These are phyloP conservation scores for Tarsius wallacei DNA, from an alignment of 2,797 vertebrate genomes.

Conservation along the genomic window DNA sequence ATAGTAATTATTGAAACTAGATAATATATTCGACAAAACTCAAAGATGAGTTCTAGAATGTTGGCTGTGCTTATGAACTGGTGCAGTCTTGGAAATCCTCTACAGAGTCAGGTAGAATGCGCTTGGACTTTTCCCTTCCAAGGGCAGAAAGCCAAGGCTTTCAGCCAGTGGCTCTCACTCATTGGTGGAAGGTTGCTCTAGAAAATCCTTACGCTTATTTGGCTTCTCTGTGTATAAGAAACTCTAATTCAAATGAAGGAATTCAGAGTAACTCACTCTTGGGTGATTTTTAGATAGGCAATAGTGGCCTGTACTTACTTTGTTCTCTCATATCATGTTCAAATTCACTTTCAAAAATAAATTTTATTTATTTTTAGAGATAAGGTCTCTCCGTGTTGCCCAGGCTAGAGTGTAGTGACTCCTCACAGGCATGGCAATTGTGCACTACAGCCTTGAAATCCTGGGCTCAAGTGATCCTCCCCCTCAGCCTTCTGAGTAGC, in stretches of 20 bases:
- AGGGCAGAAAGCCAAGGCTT: background rate
- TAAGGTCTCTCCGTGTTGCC: background rate
- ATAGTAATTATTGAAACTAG: conserved; percentile 16
- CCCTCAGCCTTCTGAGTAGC: background rate
- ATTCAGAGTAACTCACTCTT: conserved; percentile 29
- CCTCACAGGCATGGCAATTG: background rate
- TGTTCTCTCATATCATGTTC: background rate
- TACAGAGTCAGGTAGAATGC: background rate
- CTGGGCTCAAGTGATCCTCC: background rate
- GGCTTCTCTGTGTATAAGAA: background rate
- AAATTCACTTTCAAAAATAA: background rate
- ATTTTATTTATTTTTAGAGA: too few relatives aligned
- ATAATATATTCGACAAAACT: background rate
- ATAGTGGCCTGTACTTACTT: background rate
- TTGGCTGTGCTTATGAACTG: background rate
- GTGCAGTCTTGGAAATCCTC: background rate
- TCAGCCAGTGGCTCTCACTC: background rate
- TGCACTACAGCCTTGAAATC: background rate
- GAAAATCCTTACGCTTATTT: background rate
- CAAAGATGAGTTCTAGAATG: background rate
- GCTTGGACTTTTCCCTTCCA: background rate
- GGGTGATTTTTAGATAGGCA: background rate
- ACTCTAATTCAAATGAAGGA: background rate
- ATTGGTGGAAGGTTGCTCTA: background rate
- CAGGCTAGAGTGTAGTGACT: background rate